These are phyloP conservation scores for Zaprionus camerounensis DNA, from an alignment of 1,140 invertebrate species.

Conservation along the genomic window DNA sequence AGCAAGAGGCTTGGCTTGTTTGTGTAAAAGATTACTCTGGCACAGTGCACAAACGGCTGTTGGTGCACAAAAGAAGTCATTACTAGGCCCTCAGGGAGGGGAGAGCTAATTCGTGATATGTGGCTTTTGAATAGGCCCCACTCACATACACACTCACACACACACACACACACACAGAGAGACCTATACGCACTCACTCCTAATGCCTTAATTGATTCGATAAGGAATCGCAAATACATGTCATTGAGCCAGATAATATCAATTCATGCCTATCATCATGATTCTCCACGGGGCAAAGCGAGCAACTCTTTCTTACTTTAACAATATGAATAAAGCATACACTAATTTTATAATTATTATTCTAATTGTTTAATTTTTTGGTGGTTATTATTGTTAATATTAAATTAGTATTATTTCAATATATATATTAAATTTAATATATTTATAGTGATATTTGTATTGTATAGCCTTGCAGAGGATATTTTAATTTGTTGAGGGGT, in stretches of 20 bases:
- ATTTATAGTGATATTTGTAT: too few relatives aligned
- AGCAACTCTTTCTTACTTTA: background rate
- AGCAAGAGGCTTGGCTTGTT: background rate
- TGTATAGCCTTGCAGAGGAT: too few relatives aligned
- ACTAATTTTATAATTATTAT: too few relatives aligned
- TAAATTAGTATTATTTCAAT: too few relatives aligned
- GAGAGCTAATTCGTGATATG: background rate
- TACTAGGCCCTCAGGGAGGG: conserved; percentile 1
- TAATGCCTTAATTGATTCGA: conserved; percentile 27
- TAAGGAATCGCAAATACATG: conserved; percentile 17
- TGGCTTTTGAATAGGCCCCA: background rate
- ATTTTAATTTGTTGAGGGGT: too few relatives aligned
- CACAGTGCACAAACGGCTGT: conserved; percentile 10
- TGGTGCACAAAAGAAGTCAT: conserved; percentile 30
- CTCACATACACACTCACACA: background rate
- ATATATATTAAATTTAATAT: too few relatives aligned
- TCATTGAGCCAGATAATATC: background rate
- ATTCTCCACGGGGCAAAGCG: background rate
- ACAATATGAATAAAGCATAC: too few relatives aligned
- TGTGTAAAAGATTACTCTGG: conserved; percentile 27
- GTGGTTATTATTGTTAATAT: too few relatives aligned
- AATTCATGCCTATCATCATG: background rate
- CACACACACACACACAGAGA: background rate
- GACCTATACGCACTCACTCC: too few relatives aligned
- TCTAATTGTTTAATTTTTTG: too few relatives aligned